Base-by-base conservation (phyloP, 2,113 vertebrate genomes). In the Megaceryle maxima region DNA sequence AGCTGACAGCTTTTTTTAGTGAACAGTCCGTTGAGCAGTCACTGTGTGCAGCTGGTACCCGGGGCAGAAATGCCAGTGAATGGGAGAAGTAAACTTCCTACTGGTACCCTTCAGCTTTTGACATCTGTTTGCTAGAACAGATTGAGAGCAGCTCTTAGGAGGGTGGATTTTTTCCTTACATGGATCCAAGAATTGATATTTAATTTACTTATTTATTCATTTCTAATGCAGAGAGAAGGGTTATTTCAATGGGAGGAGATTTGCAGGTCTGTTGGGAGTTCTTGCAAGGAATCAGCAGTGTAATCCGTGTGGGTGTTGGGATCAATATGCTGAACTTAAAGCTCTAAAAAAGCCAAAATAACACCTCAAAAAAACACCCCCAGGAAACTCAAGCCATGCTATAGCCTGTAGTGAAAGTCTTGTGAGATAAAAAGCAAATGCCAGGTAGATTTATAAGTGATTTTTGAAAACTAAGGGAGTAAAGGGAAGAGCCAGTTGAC, bases 41-140 rank as follows among this genome's bases (percentile, higher is more conserved):
- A 0, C 17, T 8, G 26, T 10, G 15, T 44, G 76, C 66, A 19
- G 37, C 11, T 29, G 11, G 21, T 43, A 0, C 26, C 0, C 4
- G 6, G 31, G 11, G 22, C 33, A 87, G 90, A 53, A 60, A 19
- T 12, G 41, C 14, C 41, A 7, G 15, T 2, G 81, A 39, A 22
- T 6, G 31, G 68, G 10, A 31, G 20, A 59, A 69, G 41, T 10
- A 4, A 67, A 25, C 53, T 63, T 72, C 37, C 20, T 33, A 0
- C 51, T 22, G 82, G 22, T 75, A 11, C 33, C 29, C 6, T 7
- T 46, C 19, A 11, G 22, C 18, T 59, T 24, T 43, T 43, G 80
- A 3, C 28, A 7, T 39, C 33, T 55, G 28, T 59, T 48, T 12
- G 48, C 35, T 37, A 1, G 28, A 31, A 31, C 0, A 15, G 28